Evolutionary conservation across 2,113 vertebrate species (phyloP).

Genomic region (Ageneiosus marmoratus): DNA sequence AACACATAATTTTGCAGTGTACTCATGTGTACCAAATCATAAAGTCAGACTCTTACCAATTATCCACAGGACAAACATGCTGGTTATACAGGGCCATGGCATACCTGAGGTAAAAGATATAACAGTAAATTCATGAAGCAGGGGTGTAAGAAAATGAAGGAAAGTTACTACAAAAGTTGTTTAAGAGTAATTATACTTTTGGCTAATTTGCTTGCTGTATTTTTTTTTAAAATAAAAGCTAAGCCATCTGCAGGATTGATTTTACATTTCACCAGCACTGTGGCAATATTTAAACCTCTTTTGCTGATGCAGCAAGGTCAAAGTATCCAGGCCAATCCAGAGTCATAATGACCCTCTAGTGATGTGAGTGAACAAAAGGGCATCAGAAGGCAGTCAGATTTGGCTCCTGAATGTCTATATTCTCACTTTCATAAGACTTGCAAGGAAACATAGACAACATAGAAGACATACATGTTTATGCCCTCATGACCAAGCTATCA

Average conservation of each 20-base stretch:
- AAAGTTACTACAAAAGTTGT: not conserved
- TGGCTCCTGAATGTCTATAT: not conserved
- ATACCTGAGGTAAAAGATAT: conserved; percentile 71
- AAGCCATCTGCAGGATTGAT: not conserved
- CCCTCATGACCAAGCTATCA: not conserved
- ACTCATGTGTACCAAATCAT: not conserved
- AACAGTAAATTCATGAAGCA: conserved; percentile 9
- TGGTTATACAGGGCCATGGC: conserved; percentile 90
- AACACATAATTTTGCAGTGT: not conserved
- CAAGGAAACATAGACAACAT: conserved; percentile 6
- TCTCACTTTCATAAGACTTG: not conserved
- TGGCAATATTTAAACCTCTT: conserved; percentile 14
- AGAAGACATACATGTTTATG: not conserved
- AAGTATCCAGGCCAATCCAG: not conserved
- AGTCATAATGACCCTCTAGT: conserved; percentile 20
- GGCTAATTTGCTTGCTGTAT: not conserved
- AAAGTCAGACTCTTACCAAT: conserved; percentile 74
- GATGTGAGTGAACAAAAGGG: conserved; percentile 32
- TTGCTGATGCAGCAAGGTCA: not conserved
- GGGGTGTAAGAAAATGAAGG: not conserved
- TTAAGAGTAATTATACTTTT: not conserved
- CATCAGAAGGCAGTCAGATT: conserved; percentile 28
- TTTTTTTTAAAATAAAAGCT: conserved; percentile 6
- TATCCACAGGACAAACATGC: conserved; percentile 87
- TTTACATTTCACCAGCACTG: conserved; percentile 5